Conservation (phyloP, 1,140 invertebrate species). For the Gonatopus flavifemur region DNA sequence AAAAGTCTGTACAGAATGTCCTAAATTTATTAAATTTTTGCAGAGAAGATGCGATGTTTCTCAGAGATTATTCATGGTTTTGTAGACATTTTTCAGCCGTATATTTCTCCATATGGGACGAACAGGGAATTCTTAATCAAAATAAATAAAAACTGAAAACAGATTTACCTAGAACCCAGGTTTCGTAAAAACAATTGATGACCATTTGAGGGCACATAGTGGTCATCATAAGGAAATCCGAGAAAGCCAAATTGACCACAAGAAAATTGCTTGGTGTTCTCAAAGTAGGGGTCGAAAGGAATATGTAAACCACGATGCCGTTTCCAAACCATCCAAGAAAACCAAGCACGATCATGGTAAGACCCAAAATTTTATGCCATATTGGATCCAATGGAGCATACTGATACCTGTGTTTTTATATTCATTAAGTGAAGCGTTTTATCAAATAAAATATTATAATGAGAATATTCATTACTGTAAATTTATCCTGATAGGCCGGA, state of each 20-base stretch:
- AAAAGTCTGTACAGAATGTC: too few relatives aligned
- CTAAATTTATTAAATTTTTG: too few relatives aligned
- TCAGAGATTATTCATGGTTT: too few relatives aligned
- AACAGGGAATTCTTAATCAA: too few relatives aligned
- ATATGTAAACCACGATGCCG: conserved; percentile 83
- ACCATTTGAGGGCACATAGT: conserved; percentile 79
- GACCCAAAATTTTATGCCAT: conserved; percentile 77
- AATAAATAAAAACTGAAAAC: too few relatives aligned
- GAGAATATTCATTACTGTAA: too few relatives aligned
- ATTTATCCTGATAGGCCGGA: too few relatives aligned
- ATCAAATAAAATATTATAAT: too few relatives aligned
- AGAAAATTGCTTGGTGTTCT: conserved; percentile 83
- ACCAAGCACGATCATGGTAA: conserved; percentile 75
- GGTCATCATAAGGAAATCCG: conserved; percentile 87
- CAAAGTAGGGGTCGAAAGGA: conserved; percentile 72
- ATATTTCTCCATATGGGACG: too few relatives aligned
- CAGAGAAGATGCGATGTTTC: too few relatives aligned
- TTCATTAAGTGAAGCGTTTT: too few relatives aligned
- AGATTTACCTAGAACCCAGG: conserved; percentile 74
- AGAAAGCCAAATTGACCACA: conserved; percentile 83
- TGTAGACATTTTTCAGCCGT: too few relatives aligned
- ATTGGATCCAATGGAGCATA: conserved; percentile 76
- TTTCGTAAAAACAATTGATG: conserved; percentile 83
- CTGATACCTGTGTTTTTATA: conserved; percentile 54
- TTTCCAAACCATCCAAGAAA: conserved; percentile 75